Evolutionary conservation across 2,797 vertebrate species (phyloP), one percentile per base, ranked within the genome.

Genomic region (Ptychadena robeensis): DNA sequence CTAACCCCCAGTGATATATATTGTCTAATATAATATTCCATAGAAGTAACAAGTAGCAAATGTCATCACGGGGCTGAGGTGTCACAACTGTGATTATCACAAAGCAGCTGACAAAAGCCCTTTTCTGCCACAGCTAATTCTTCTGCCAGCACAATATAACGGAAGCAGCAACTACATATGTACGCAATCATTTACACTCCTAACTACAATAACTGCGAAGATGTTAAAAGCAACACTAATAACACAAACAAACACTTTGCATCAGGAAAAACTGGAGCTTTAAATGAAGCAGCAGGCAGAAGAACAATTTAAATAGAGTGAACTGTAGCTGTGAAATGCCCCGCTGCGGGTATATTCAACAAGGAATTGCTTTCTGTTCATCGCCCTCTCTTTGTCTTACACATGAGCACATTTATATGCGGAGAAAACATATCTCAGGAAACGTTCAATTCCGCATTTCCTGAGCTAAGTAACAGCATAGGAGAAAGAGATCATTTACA

Each of bases 251-350:
- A 85, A 85, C 82, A 85, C 78, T 70, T 80, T 75, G 78, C 78
- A 75, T 65, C 78, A 71, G 57, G 72, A 72, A 80, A n/a, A 67
- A 57, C 59, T 44, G 67, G 68, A 73, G 66, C 40, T 71, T 72
- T 77, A 83, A 75, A 82, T 80, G 69, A 86, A 82, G 53, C 81
- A 80, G 85, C 76, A 83, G 81, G 72, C 76, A 86, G 66, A 83
- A 76, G 67, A 83, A 80, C 67, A 86, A 80, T 80, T 66, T 83
- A 80, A 83, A 82, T 83, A 75, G 80, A 82, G 80, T 85, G 78
- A 70, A 80, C 82, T 85, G 82, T 85, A 85, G 77, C 82, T 85
- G 82, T 76, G 82, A 85, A 85, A 85, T 80, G 73, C 78, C 82
- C 78, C 76, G 82, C 82, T 85, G 82, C 80, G 82, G 82, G 72